Conservation (phyloP, 2,888 invertebrate species). For the Gastracanthus pulcherrimus region DNA sequence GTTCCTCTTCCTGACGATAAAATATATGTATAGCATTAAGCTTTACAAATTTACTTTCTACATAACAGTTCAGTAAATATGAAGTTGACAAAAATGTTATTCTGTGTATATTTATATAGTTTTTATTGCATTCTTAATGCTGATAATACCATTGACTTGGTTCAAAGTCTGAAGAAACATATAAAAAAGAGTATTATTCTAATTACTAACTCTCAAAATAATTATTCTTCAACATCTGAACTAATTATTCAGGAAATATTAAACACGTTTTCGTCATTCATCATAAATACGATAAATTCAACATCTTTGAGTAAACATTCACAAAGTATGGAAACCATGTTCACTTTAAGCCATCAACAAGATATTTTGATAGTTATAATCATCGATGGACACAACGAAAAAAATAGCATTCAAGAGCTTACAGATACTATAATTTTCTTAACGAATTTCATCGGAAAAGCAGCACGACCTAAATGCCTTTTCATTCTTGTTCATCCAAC, state of each 20-base stretch:
- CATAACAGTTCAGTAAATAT: too few species aligned
- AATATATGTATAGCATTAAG: too few species aligned
- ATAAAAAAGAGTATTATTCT: neutral
- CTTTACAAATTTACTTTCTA: too few species aligned
- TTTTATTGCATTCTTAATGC: neutral
- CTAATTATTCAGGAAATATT: neutral
- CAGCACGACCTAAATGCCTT: neutral
- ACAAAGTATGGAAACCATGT: neutral
- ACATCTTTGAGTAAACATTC: neutral
- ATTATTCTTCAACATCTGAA: neutral
- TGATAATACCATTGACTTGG: neutral
- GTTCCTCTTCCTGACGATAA: too few species aligned
- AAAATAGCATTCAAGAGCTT: too few species aligned
- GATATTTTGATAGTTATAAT: neutral
- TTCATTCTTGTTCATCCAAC: too few species aligned
- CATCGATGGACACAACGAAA: too few species aligned
- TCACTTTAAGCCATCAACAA: neutral
- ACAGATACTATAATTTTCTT: neutral
- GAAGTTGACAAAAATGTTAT: too few species aligned
- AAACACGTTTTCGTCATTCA: neutral
- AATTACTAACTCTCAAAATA: neutral
- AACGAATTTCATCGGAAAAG: neutral
- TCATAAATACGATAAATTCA: neutral
- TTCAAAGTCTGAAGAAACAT: neutral
- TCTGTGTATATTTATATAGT: neutral